A percentile compares a stretch with the other conserved stretches of the same genome.
phyloP scores from a whole-genome alignment of 2,888 invertebrate genomes.

The Idaea dimidiata region DNA sequence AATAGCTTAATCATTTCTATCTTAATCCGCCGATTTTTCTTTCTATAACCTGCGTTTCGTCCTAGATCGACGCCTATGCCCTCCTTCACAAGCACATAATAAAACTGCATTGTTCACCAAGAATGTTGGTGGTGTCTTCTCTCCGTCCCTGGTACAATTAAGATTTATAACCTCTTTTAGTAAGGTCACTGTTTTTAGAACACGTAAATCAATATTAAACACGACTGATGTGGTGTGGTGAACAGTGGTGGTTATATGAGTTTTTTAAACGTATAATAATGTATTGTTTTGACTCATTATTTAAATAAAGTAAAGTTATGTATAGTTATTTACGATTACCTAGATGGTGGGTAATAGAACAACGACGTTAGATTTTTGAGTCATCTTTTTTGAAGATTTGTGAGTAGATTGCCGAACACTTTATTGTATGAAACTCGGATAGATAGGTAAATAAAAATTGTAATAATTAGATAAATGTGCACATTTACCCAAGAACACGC shows the following conservation, averaged over 20 bases:
- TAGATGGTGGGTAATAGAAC: too few relatives aligned
- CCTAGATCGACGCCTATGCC: not conserved
- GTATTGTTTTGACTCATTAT: too few relatives aligned
- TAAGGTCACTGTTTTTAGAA: not conserved
- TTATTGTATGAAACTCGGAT: too few relatives aligned
- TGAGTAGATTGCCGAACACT: too few relatives aligned
- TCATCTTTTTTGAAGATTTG: too few relatives aligned
- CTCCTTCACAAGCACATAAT: not conserved
- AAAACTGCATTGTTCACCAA: not conserved
- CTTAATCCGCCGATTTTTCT: not conserved
- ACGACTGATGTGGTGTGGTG: not conserved
- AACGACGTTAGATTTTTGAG: too few relatives aligned
- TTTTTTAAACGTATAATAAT: conserved; percentile 12
- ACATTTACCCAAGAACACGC: too few relatives aligned
- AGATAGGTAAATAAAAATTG: too few relatives aligned
- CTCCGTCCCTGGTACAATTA: conserved; percentile 1
- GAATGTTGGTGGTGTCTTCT: not conserved
- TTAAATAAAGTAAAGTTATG: too few relatives aligned
- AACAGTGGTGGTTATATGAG: not conserved
- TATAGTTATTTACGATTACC: too few relatives aligned
- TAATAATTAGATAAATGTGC: too few relatives aligned
- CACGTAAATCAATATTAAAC: not conserved
- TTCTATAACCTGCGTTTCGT: not conserved
- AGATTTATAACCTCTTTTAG: not conserved
- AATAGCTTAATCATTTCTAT: not conserved